Conservation (phyloP, 2,888 invertebrate genomes). For the Lasioglossum pauxillum region DNA sequence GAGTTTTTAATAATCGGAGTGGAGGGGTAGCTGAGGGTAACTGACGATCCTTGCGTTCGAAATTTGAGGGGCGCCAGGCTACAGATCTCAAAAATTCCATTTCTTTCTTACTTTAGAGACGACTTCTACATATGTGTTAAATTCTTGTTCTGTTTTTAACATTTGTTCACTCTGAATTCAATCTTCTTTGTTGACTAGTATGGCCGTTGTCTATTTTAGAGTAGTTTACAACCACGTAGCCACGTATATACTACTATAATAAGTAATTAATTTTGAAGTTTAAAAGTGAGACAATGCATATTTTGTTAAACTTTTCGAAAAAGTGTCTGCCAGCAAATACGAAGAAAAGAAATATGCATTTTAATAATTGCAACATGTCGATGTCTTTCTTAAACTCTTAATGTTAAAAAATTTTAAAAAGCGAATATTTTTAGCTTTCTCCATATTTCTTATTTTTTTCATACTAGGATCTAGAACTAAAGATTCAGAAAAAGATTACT, state of each 20-base stretch:
- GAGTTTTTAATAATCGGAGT: slow-evolving; percentile 68
- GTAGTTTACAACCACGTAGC: background rate
- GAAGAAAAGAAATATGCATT: background rate
- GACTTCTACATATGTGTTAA: background rate
- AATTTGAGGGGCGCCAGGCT: slow-evolving; percentile 77
- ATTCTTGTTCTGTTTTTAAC: background rate
- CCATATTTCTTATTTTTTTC: no score
- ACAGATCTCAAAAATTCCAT: background rate
- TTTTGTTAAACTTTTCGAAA: background rate
- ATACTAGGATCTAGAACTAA: no score
- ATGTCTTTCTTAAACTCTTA: background rate
- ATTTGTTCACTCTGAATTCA: background rate
- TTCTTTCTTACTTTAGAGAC: background rate
- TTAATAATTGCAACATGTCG: background rate
- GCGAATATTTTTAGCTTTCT: no score
- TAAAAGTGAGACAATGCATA: background rate
- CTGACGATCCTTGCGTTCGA: slow-evolving; percentile 75
- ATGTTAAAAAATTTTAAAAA: no score
- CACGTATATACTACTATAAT: background rate
- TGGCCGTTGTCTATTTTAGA: background rate
- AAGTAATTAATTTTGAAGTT: background rate
- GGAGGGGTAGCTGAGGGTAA: slow-evolving; percentile 50
- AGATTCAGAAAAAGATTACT: no score
- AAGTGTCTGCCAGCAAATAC: background rate
- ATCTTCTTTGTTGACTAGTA: background rate